A percentile compares a stretch with the other conserved stretches of the same genome.
These are phyloP conservation scores for Siderastrea radians DNA, from an alignment of 92 coral and sea anemone genomes.

Conservation along the genomic window DNA sequence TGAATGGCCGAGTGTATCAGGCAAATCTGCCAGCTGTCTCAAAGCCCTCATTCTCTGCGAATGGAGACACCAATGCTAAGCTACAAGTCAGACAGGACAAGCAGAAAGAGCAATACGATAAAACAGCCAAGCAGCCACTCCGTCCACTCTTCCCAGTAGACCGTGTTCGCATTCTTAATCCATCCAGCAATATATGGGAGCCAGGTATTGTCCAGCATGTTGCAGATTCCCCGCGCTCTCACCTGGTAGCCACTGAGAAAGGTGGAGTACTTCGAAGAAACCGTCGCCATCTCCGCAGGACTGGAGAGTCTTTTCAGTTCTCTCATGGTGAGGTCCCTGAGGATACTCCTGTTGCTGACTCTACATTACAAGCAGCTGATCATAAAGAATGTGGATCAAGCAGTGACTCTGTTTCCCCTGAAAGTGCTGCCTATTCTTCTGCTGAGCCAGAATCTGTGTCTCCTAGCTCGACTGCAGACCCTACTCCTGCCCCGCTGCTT, in stretches of 20 bases:
- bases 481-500: conserved; percentile 24
- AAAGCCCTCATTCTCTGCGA: conserved; percentile 33
- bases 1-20: conserved; percentile 73
- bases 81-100: conserved; percentile 69
- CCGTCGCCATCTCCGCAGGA: conserved; percentile 48
- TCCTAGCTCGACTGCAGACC: background rate
- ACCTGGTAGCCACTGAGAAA: conserved; percentile 28
- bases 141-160: conserved; percentile 36
- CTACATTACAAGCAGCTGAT: background rate
- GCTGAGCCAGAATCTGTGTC: conserved; percentile 28
- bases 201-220: conserved; percentile 39
- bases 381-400: background rate
- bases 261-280: conserved; percentile 47
- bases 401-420: background rate
- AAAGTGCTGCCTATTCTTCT: conserved; percentile 13
- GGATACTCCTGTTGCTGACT: conserved; percentile 7
- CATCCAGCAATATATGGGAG: conserved; percentile 31
- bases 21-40: conserved; percentile 80
- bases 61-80: conserved; percentile 53
- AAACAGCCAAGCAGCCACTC: conserved; percentile 43
- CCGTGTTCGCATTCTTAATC: conserved; percentile 40
- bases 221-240: conserved; percentile 39
- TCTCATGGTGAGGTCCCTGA: background rate
- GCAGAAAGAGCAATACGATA: conserved; percentile 59
- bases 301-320: conserved; percentile 44